Conservation (phyloP, 1,140 invertebrate genomes). For the Nymphalis io region DNA sequence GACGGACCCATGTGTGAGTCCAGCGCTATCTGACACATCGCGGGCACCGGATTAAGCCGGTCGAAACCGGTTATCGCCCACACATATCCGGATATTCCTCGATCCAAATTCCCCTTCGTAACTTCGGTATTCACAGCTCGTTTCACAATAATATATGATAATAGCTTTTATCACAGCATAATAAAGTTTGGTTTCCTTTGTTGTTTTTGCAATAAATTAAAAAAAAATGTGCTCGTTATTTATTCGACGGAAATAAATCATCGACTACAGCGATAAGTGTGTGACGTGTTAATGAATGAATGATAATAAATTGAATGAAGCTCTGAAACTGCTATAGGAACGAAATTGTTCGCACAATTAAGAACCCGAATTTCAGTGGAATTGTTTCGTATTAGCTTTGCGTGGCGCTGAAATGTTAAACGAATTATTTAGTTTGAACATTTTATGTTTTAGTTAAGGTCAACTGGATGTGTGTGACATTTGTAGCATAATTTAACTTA, state of each 20-base stretch:
- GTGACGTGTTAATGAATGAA: slow-evolving; percentile 7
- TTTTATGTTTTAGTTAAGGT: not conserved
- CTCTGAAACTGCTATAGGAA: not conserved
- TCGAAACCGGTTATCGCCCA: slow-evolving; percentile 35
- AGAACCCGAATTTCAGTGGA: not conserved
- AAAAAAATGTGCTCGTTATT: not conserved
- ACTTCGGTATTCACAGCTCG: slow-evolving; percentile 10
- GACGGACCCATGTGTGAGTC: not conserved
- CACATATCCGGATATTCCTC: slow-evolving; percentile 35
- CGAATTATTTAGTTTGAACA: slow-evolving; percentile 5
- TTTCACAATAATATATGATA: slow-evolving; percentile 13
- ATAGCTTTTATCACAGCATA: slow-evolving; percentile 14
- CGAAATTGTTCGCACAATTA: slow-evolving; percentile 2
- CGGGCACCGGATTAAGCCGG: slow-evolving; percentile 33
- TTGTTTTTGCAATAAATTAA: slow-evolving; percentile 9
- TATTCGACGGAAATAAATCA: not conserved
- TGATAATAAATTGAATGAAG: slow-evolving; percentile 3
- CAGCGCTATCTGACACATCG: slow-evolving; percentile 16
- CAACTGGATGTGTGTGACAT: no score
- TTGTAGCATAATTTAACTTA: no score
- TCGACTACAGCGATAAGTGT: not conserved
- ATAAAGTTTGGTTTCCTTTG: slow-evolving; percentile 10
- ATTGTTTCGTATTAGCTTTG: slow-evolving; percentile 10
- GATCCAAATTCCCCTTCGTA: slow-evolving; percentile 3
- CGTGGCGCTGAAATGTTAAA: not conserved